These are phyloP conservation scores for Dilophus febrilis DNA, from an alignment of 2,888 invertebrate species.

Conservation along the genomic window DNA sequence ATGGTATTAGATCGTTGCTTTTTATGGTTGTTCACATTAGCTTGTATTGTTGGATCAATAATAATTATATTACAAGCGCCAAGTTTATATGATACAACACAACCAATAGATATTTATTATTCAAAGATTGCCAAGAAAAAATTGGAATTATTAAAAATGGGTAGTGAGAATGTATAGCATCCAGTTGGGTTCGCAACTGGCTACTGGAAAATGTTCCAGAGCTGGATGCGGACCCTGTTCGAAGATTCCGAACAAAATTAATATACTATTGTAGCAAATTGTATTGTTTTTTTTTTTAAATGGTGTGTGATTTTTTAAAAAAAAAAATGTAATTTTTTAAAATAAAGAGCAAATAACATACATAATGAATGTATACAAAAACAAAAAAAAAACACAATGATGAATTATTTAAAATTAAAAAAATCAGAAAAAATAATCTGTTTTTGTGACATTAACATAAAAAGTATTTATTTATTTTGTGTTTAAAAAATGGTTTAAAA, in stretches of 20 bases:
- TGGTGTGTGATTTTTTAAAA: not conserved
- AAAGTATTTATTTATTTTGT: not conserved
- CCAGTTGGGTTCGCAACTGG: conserved; percentile 35
- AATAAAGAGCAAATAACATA: not conserved
- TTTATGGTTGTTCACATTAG: conserved; percentile 86
- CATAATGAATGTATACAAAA: not conserved
- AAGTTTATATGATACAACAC: conserved; percentile 76
- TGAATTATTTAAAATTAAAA: not conserved
- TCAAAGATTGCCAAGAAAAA: conserved; percentile 86
- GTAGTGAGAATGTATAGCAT: conserved; percentile 38
- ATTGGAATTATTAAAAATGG: conserved; percentile 74
- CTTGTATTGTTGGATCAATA: conserved; percentile 79
- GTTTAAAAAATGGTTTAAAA: not conserved
- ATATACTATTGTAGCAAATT: no score
- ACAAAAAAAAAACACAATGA: not conserved
- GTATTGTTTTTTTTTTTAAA: not conserved
- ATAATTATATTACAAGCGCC: conserved; percentile 81
- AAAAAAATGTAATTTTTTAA: no score
- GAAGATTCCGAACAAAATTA: conserved; percentile 35
- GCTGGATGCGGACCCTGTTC: conserved; percentile 49
- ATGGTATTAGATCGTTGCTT: conserved; percentile 93
- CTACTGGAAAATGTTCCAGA: conserved; percentile 50
- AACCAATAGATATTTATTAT: conserved; percentile 77
- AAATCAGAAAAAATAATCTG: not conserved
- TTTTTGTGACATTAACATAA: not conserved